Conservation (phyloP, 2,888 invertebrate species). For the Eupithecia subfuscata region DNA sequence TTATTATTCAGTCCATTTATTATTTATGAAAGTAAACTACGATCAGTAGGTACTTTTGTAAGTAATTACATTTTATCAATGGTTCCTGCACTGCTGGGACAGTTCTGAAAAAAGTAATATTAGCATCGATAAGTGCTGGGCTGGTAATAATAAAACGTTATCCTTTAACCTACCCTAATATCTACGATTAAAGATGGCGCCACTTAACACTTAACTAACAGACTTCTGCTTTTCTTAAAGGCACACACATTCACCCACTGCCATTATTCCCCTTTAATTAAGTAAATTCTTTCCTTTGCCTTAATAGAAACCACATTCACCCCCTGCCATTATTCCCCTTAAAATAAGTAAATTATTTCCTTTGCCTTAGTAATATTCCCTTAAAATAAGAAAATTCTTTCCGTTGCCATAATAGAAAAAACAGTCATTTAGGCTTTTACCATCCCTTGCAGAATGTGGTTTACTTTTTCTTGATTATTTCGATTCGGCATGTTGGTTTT, state of each 20-base stretch:
- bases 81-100: conserved; percentile 20
- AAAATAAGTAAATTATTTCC: not conserved
- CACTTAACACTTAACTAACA: too few species aligned
- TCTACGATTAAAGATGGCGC: too few species aligned
- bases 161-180: not conserved
- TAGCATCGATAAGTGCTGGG: not conserved
- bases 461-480: conserved; percentile 33
- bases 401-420: not conserved
- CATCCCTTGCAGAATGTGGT: conserved; percentile 30
- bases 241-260: too few species aligned
- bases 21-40: not conserved
- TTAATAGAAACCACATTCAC: too few species aligned
- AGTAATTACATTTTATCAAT: conserved; percentile 24
- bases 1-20: not conserved
- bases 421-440: conserved; percentile 12
- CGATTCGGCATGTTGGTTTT: conserved; percentile 35
- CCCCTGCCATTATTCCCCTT: too few species aligned
- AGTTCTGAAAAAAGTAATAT: conserved; percentile 27
- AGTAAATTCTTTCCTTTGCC: not conserved
- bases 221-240: too few species aligned
- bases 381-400: not conserved
- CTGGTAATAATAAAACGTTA: not conserved
- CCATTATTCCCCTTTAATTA: not conserved
- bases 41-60: not conserved
- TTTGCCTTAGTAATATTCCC: too few species aligned